A percentile compares a stretch with the other conserved stretches of the same genome.
Evolutionary conservation across 2,113 vertebrate genomes (phyloP).

Genomic region (Calyptomena viridis): DNA sequence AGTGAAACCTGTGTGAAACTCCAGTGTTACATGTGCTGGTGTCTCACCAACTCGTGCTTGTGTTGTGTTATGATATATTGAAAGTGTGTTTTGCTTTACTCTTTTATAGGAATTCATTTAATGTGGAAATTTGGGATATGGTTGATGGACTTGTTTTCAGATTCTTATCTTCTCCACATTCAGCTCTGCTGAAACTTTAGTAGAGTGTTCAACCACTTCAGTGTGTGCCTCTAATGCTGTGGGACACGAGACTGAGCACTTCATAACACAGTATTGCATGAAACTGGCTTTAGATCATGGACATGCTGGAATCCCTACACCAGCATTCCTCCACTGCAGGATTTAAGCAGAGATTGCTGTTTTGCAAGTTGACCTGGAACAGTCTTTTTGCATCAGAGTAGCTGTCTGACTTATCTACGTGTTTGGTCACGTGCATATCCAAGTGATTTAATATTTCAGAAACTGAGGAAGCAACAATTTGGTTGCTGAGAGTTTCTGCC

Average conservation of each 20-base stretch:
- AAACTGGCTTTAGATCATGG: background rate
- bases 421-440: background rate
- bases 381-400: constrained; percentile 21
- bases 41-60: background rate
- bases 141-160: background rate
- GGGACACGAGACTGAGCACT: background rate
- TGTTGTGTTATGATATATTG: background rate
- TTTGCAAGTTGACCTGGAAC: constrained; percentile 47
- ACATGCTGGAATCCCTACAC: background rate
- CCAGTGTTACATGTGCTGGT: background rate
- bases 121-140: background rate
- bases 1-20: background rate
- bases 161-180: background rate
- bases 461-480: background rate
- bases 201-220: background rate
- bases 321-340: background rate
- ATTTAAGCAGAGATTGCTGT: background rate
- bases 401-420: background rate
- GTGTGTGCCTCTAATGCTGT: background rate
- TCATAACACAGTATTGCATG: background rate
- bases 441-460: background rate
- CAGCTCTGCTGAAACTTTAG: background rate
- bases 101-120: background rate
- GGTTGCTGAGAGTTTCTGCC: background rate
- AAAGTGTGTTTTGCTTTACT: background rate